A percentile compares a stretch with the other conserved stretches of the same genome.
These are phyloP conservation scores for Burhinus oedicnemus DNA, from an alignment of 2,113 vertebrate genomes.

Conservation along the genomic window DNA sequence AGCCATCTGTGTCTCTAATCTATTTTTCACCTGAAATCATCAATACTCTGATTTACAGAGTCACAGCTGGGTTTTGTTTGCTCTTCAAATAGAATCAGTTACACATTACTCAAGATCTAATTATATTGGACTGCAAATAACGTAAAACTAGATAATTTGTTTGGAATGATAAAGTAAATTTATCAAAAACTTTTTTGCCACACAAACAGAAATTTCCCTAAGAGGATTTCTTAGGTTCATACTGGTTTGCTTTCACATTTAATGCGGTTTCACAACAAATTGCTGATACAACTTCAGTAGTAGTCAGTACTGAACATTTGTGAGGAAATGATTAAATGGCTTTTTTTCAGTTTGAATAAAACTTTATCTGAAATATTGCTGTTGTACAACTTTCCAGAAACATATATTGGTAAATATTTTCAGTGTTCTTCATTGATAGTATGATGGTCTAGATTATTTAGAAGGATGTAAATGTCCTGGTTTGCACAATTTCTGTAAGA, in stretches of 20 bases:
- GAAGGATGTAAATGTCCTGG: not conserved
- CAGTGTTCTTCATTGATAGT: not conserved
- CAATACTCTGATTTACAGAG: not conserved
- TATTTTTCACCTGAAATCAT: not conserved
- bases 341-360: constrained; percentile 1
- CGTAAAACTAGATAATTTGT: not conserved
- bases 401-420: not conserved
- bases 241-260: not conserved
- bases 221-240: not conserved
- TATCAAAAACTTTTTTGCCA: not conserved
- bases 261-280: not conserved
- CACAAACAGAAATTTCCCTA: not conserved
- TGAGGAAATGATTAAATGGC: not conserved
- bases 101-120: not conserved
- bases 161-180: not conserved
- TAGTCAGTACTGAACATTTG: not conserved
- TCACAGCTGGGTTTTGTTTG: not conserved
- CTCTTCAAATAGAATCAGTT: not conserved
- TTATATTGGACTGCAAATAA: not conserved
- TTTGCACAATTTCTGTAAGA: not conserved
- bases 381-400: not conserved
- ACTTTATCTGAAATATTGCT: not conserved
- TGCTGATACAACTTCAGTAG: not conserved
- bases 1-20: not conserved
- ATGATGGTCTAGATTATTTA: not conserved